Evolutionary conservation across 2,888 invertebrate genomes (phyloP).

Genomic region (Teleiodes luculella): DNA sequence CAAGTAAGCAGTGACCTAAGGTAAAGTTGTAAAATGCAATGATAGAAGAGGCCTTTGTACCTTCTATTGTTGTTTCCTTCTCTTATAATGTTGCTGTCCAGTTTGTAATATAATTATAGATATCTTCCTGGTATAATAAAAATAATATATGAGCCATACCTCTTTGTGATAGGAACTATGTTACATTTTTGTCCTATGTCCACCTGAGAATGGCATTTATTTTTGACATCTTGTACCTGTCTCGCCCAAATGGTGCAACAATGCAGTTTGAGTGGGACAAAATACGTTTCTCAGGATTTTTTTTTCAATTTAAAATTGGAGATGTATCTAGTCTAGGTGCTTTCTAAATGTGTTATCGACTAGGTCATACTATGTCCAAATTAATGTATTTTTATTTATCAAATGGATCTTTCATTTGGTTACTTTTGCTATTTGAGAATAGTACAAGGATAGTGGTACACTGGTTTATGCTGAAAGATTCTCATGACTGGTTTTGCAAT

Average conservation of each 20-base stretch:
- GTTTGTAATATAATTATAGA: neutral
- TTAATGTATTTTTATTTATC: neutral
- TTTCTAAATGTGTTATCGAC: neutral
- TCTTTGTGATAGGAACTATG: neutral
- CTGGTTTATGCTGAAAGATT: too few species aligned
- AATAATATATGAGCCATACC: too few species aligned
- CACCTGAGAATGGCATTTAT: neutral
- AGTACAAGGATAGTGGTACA: neutral
- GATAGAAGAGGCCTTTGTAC: neutral
- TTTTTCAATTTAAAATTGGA: neutral
- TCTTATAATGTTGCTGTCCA: neutral
- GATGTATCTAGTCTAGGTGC: neutral
- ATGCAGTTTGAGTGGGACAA: neutral
- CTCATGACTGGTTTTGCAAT: too few species aligned
- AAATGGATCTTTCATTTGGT: slow-evolving; percentile 7
- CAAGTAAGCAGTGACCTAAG: too few species aligned
- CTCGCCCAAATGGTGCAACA: neutral
- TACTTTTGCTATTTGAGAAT: slow-evolving; percentile 3
- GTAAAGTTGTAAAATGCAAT: neutral
- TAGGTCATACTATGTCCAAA: neutral
- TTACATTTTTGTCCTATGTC: too few species aligned
- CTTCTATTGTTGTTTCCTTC: neutral
- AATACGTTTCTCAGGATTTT: neutral
- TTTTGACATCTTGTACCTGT: neutral
- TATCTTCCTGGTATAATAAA: neutral